phyloP scores from a whole-genome alignment of 1,140 invertebrate species.

The Pachyrhynchus sulphureomaculatus region DNA sequence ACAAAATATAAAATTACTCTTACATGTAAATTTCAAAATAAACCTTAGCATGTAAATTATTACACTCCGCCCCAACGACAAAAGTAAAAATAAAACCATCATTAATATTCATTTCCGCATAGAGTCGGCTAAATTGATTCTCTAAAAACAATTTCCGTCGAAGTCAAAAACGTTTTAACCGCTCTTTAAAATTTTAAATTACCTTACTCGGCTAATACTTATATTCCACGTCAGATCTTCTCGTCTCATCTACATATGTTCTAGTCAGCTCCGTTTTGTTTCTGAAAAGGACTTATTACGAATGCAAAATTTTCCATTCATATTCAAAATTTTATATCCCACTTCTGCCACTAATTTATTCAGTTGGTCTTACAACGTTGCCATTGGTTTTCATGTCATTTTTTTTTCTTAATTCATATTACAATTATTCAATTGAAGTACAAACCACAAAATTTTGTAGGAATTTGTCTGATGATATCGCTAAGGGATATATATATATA shows the following conservation, averaged over 20 bases:
- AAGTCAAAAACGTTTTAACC: constrained; percentile 24
- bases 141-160: constrained; percentile 22
- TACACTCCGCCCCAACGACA: too few species aligned
- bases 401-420: too few species aligned
- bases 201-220: constrained; percentile 18
- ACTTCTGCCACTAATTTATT: constrained; percentile 67
- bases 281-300: constrained; percentile 68
- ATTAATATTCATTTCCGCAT: constrained; percentile 34
- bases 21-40: too few species aligned
- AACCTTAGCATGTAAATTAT: too few species aligned
- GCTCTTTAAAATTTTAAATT: constrained; percentile 34
- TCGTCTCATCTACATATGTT: constrained; percentile 65
- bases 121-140: constrained; percentile 20
- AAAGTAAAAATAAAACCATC: background rate
- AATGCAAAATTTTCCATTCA: constrained; percentile 84
- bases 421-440: too few species aligned
- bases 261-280: constrained; percentile 64
- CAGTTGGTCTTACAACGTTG: constrained; percentile 42
- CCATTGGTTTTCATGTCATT: too few species aligned
- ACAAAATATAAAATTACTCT: too few species aligned
- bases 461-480: background rate
- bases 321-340: constrained; percentile 87
- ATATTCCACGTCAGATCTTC: constrained; percentile 29
- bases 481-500: too few species aligned
- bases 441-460: too few species aligned